Conservation (phyloP, 2,797 vertebrate species). For the Pristis pectinata region DNA sequence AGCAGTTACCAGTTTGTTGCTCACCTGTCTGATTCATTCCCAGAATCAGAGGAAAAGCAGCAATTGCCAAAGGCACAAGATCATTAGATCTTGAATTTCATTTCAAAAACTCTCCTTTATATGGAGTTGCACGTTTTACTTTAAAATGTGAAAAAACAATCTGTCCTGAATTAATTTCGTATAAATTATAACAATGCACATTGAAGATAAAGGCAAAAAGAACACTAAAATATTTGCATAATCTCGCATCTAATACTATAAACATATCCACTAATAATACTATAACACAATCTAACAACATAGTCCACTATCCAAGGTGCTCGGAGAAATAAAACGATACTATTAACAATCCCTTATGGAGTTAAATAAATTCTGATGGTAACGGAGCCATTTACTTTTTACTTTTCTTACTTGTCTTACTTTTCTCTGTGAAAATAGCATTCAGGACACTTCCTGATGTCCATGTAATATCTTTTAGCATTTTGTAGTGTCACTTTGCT, state of each 20-base stretch:
- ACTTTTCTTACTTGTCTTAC: too few species aligned
- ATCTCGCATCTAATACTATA: background rate
- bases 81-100: background rate
- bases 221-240: background rate
- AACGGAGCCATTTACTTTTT: background rate
- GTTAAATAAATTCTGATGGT: background rate
- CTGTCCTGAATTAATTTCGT: background rate
- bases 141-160: background rate
- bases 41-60: background rate
- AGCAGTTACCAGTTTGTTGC: background rate
- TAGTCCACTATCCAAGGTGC: background rate
- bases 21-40: constrained; percentile 13
- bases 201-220: background rate
- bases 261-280: background rate
- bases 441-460: background rate
- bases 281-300: background rate
- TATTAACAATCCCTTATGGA: background rate
- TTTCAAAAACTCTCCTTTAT: background rate
- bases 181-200: background rate
- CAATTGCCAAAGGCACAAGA: background rate
- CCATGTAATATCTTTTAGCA: background rate
- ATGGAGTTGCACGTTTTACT: background rate
- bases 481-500: background rate
- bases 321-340: background rate
- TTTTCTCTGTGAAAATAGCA: background rate